Evolutionary conservation across 37 sponge, comb jelly and placozoan species (phyloP).

Genomic region (Oopsacas minuta): DNA sequence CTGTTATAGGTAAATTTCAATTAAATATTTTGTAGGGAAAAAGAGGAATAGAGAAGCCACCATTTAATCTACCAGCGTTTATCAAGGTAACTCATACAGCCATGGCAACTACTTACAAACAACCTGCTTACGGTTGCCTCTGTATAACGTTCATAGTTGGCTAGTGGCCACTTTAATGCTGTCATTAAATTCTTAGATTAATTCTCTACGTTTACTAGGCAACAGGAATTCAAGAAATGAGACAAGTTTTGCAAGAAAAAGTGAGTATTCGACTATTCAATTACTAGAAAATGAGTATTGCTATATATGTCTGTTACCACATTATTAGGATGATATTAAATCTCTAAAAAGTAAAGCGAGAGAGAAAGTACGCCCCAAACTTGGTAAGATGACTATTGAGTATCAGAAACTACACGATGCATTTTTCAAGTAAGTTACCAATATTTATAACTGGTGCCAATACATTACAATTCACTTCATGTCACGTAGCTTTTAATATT

Average conservation of each 20-base stretch:
- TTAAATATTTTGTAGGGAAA: conserved; percentile 49
- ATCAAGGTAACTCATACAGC: conserved; percentile 57
- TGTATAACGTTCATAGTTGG: too few species aligned
- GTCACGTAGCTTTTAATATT: too few species aligned
- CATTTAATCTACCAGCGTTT: conserved; percentile 84
- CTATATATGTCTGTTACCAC: not conserved
- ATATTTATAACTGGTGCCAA: not conserved
- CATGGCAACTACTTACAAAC: too few species aligned
- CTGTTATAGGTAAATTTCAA: too few species aligned
- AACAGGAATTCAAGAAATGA: conserved; percentile 97
- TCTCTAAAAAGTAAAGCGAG: conserved; percentile 74
- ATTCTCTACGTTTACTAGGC: too few species aligned
- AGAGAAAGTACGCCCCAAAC: conserved; percentile 77
- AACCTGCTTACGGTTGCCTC: too few species aligned
- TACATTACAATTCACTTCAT: too few species aligned
- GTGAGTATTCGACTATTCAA: conserved; percentile 9
- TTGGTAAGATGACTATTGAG: conserved; percentile 94
- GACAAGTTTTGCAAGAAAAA: conserved; percentile 81
- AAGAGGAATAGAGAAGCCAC: conserved; percentile 90
- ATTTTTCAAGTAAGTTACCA: conserved; percentile 63
- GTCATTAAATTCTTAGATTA: too few species aligned
- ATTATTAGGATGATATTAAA: conserved; percentile 55
- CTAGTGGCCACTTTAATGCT: too few species aligned
- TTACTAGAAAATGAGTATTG: not conserved
- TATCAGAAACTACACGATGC: conserved; percentile 98